Evolutionary conservation across 1,140 invertebrate genomes (phyloP).

Genomic region (Zeugodacus cucurbitae): DNA sequence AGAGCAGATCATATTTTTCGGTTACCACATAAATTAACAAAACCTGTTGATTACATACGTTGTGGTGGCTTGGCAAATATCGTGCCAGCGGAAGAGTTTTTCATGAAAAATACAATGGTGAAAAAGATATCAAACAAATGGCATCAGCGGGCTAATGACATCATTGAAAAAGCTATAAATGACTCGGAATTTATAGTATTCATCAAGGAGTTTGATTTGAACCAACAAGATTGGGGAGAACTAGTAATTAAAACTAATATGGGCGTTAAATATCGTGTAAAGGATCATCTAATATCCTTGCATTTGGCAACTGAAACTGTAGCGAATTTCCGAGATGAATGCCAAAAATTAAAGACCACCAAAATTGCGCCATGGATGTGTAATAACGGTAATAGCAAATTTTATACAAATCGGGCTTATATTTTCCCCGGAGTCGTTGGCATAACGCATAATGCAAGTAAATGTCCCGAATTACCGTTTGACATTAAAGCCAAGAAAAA

Average conservation of each 20-base stretch:
- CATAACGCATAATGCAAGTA: background rate
- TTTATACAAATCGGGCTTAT: slow-evolving; percentile 26
- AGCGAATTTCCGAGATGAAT: slow-evolving; percentile 18
- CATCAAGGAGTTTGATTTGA: background rate
- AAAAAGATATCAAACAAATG: slow-evolving; percentile 22
- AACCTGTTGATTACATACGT: slow-evolving; percentile 5
- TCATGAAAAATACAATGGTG: slow-evolving; percentile 6
- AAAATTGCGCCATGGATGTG: slow-evolving; percentile 38
- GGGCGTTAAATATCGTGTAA: slow-evolving; percentile 18
- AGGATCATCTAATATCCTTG: slow-evolving; percentile 11
- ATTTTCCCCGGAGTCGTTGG: background rate
- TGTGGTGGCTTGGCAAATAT: slow-evolving; percentile 40
- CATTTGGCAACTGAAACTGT: background rate
- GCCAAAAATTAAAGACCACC: slow-evolving; percentile 6
- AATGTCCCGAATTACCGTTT: background rate
- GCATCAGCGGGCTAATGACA: slow-evolving; percentile 35
- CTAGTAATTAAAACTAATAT: slow-evolving; percentile 35
- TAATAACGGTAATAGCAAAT: slow-evolving; percentile 42
- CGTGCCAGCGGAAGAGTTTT: slow-evolving; percentile 39
- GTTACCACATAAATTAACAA: slow-evolving; percentile 6
- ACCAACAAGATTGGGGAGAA: slow-evolving; percentile 42
- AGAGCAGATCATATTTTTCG: slow-evolving; percentile 33
- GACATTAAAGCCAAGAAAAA: slow-evolving; percentile 40
- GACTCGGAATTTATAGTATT: slow-evolving; percentile 35
- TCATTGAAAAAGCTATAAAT: slow-evolving; percentile 38